Evolutionary conservation across 2,797 vertebrate species (phyloP), one percentile per base, ranked within the genome.

Genomic region (Eospalax fontanierii): DNA sequence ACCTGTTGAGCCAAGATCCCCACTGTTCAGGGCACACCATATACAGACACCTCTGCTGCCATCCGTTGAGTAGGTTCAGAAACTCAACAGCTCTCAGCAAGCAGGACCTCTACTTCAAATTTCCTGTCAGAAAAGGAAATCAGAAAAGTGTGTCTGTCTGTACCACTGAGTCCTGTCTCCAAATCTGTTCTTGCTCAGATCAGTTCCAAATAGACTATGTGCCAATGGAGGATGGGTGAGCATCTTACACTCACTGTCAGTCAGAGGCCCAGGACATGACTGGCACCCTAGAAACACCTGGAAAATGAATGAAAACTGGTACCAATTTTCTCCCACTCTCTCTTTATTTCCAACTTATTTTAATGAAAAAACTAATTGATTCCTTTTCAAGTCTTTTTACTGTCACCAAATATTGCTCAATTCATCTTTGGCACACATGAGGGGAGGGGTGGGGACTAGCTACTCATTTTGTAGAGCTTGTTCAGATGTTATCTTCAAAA

Each of bases 281-380:
- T 61, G 28, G 70, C 12, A 21, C 9, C 18, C 65, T 83, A 28
- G 4, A 81, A 70, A 38, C 66, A 78, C 2, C 63, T 35, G 35
- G 46, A 21, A 38, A 71, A 85, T n/a, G 61, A 57, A 79, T 57
- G 54, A 38, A 57, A 71, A 40, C 1, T 19, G 19, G 26, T 33
- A 43, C 24, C 50, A 43, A 3, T 54, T 59, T 84, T 87, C 73
- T 54, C 43, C 10, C 14, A 14, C 33, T 74, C 28, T 66, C 38
- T 66, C 74, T 74, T 63, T 54, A 57, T 73, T 68, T 93, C 76
- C 71, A 40, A 35, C 65, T 82, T 87, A n/a, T 46, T 87, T 90
- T 79, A 87, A 65, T 68, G 43, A 75, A 96, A 87, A 68, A 0
- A 91, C 26, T n/a, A 35, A 85, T 85, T 85, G 28, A 71, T 84